A percentile compares a stretch with the other conserved stretches of the same genome.
Evolutionary conservation across 2,797 vertebrate genomes (phyloP).

Genomic region (Menidia menidia): DNA sequence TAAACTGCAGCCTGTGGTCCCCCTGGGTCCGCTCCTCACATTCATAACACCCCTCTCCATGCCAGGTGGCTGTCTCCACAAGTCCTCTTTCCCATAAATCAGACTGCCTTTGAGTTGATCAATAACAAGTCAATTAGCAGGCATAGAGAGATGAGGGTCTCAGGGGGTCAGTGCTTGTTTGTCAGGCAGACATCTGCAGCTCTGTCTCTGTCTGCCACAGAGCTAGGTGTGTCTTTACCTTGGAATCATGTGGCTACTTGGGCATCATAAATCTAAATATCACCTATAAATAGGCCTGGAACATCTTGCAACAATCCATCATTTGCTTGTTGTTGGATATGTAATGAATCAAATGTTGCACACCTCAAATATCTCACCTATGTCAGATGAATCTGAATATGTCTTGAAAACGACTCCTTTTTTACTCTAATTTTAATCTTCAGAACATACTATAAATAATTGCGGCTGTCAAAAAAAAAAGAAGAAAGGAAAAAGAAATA

Average conservation of each 20-base stretch:
- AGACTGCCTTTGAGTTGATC: conserved; percentile 84
- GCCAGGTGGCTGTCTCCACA: conserved; percentile 83
- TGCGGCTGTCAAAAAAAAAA: conserved; percentile 15
- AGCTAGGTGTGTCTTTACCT: conserved; percentile 60
- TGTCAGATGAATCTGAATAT: conserved; percentile 47
- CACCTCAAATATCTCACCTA: conserved; percentile 52
- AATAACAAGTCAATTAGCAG: conserved; percentile 87
- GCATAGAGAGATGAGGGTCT: conserved; percentile 75
- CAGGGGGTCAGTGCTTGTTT: conserved; percentile 82
- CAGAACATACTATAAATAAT: conserved; percentile 17
- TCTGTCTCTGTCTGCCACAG: conserved; percentile 57
- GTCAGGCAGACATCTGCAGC: conserved; percentile 82
- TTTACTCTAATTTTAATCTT: conserved; percentile 12
- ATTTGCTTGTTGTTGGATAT: conserved; percentile 66
- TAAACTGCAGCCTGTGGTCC: conserved; percentile 66
- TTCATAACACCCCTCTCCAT: conserved; percentile 72
- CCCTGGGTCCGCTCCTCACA: conserved; percentile 63
- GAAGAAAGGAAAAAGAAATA: neutral
- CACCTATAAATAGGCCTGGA: conserved; percentile 73
- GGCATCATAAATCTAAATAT: conserved; percentile 76
- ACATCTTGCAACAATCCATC: conserved; percentile 73
- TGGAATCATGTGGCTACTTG: conserved; percentile 63
- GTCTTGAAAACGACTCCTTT: conserved; percentile 27
- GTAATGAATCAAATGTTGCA: conserved; percentile 54
- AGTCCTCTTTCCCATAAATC: conserved; percentile 79